These are phyloP conservation scores for Brachirus orientalis DNA, from an alignment of 2,113 vertebrate genomes.

Conservation along the genomic window DNA sequence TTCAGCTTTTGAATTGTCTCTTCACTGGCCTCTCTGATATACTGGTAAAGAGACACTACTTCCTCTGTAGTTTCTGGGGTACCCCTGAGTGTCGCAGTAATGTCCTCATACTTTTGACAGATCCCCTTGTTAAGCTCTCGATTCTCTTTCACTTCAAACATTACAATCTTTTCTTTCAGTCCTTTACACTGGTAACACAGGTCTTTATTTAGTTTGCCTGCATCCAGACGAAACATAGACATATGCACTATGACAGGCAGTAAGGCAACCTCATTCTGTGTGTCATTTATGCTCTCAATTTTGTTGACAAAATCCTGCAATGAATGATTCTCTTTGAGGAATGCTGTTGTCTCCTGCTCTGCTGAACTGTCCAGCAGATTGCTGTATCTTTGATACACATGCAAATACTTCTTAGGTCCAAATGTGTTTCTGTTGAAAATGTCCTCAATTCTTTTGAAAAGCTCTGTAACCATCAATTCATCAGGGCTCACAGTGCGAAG, in stretches of 20 bases:
- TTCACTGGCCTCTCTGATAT: constrained; percentile 82
- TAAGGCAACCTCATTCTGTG: constrained; percentile 84
- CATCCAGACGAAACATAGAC: constrained; percentile 89
- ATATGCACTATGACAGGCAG: constrained; percentile 86
- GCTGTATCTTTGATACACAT: constrained; percentile 85
- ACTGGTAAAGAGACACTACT: constrained; percentile 82
- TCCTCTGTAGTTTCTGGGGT: constrained; percentile 84
- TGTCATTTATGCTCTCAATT: constrained; percentile 80
- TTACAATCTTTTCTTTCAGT: constrained; percentile 84
- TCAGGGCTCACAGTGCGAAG: constrained; percentile 82
- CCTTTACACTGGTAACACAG: constrained; percentile 81
- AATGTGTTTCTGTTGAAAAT: constrained; percentile 87
- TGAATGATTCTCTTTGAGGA: constrained; percentile 85
- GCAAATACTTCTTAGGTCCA: constrained; percentile 91
- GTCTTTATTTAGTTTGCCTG: constrained; percentile 83
- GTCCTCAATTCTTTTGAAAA: constrained; percentile 79
- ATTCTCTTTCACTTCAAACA: constrained; percentile 85
- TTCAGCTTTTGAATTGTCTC: constrained; percentile 85
- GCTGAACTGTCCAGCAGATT: constrained; percentile 84
- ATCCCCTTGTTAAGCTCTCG: constrained; percentile 84
- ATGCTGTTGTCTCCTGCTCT: constrained; percentile 77
- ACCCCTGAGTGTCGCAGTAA: constrained; percentile 81
- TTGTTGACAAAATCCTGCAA: constrained; percentile 81
- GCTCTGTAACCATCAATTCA: constrained; percentile 84
- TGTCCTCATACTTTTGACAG: constrained; percentile 84